Evolutionary conservation across 2,888 invertebrate species (phyloP), one percentile per base, ranked within the genome.

Genomic region (Metallyticus violacea): DNA sequence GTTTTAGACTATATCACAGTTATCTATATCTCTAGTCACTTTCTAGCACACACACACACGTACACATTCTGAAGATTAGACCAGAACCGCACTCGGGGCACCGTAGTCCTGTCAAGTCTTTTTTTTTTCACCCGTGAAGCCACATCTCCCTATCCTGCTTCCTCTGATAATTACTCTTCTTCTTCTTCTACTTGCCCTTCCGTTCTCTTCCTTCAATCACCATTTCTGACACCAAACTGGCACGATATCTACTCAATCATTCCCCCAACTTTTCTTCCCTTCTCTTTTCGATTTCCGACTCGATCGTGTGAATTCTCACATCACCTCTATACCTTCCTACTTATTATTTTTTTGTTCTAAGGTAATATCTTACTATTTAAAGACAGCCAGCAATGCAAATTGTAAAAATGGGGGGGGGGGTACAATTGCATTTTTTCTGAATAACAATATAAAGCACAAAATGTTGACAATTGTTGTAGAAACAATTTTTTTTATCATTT

Each of bases 151-250:
- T 26, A 77, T 62, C 27, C 77, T 77, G 25, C 7, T 76, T 79
- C 77, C 85, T 76, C 76, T 76, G 28, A 77, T 77, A 77, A 30
- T 85, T 62, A 26, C 76, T 77, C 85, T 79, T 79, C 27, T 62
- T 85, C 77, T 29, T 40, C 79, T 7, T 27, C 26, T 29, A 27
- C n/a, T 28, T 28, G 76, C 29, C 83, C 77, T 77, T 27, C 77
- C 28, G 77, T 29, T 27, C 26, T 83, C 15, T 25, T 83, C 77
- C 83, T 83, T 83, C 83, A 83, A 83, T 83, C 83, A 83, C 83
- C 83, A 77, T 25, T 25, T 25, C 28, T 83, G 83, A 83, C 83
- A 83, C 40, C 22, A 22, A 62, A 22, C 40, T 62, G 15, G 15
- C 40, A 62, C 40, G 40, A 62, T 62, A 9, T 62, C 40, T 62